Evolutionary conservation across 2,888 invertebrate species (phyloP).

Genomic region (Orthonevra nobilis): DNA sequence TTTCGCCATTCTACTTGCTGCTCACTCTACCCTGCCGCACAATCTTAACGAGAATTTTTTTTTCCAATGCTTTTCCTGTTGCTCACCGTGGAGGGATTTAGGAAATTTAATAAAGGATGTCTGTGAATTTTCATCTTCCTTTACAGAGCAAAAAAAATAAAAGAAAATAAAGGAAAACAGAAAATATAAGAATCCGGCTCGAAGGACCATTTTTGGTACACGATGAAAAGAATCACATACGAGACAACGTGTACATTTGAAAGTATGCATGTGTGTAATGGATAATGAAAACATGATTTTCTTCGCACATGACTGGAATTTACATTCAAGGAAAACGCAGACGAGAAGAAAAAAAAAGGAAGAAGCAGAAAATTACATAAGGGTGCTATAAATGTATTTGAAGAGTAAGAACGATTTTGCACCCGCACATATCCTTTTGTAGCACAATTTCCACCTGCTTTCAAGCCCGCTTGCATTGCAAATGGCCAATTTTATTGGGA

Average conservation of each 20-base stretch:
- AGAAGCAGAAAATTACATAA: neutral
- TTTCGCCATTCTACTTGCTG: neutral
- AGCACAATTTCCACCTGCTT: neutral
- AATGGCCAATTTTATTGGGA: constrained; percentile 59
- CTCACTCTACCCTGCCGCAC: neutral
- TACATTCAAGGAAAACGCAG: no score
- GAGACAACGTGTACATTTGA: neutral
- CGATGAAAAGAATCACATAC: constrained; percentile 21
- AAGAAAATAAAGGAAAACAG: no score
- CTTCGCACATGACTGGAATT: constrained; percentile 53
- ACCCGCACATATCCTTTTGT: neutral
- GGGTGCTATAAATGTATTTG: constrained; percentile 17
- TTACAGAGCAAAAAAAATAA: neutral
- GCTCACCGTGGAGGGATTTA: constrained; percentile 13
- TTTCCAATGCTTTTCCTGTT: constrained; percentile 11
- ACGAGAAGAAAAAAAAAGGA: no score
- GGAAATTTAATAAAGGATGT: constrained; percentile 43
- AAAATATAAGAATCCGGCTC: no score
- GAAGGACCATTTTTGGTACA: no score
- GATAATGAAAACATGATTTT: constrained; percentile 63
- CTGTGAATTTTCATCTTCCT: constrained; percentile 1
- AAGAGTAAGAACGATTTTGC: constrained; percentile 34
- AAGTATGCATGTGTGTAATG: constrained; percentile 37
- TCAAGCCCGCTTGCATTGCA: neutral
- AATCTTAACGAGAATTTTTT: neutral